These are phyloP conservation scores for Isaurus tuberculatus DNA, from an alignment of 92 coral and sea anemone species.

Conservation along the genomic window DNA sequence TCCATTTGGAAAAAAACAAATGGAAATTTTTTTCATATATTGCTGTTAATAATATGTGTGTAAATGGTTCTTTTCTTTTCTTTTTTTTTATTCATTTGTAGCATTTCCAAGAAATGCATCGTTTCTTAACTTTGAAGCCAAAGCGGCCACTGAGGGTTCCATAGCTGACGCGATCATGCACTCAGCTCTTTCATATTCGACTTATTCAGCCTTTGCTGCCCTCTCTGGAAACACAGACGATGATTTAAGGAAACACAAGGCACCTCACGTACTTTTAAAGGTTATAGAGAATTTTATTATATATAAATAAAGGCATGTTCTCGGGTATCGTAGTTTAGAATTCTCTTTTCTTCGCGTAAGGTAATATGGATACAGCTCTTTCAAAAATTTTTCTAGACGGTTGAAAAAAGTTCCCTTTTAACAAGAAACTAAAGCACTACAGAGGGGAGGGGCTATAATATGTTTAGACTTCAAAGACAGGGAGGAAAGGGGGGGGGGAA, in stretches of 20 bases:
- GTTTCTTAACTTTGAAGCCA: background rate
- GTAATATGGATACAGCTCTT: too few relatives aligned
- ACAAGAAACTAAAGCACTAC: too few relatives aligned
- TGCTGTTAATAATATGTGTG: background rate
- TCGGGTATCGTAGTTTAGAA: background rate
- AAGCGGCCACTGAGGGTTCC: background rate
- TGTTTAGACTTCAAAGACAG: too few relatives aligned
- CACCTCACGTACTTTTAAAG: slow-evolving; percentile 54
- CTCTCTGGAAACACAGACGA: slow-evolving; percentile 79
- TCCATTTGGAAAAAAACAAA: too few relatives aligned
- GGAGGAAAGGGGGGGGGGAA: too few relatives aligned
- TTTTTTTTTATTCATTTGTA: background rate
- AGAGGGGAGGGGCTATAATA: too few relatives aligned
- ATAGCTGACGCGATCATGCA: slow-evolving; percentile 47
- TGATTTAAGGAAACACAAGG: slow-evolving; percentile 47
- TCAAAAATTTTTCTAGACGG: too few relatives aligned
- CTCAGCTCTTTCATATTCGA: slow-evolving; percentile 51
- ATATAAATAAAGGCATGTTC: background rate
- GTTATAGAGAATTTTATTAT: background rate
- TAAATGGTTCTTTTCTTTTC: background rate
- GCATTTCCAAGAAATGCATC: slow-evolving; percentile 50
- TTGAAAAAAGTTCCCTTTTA: too few relatives aligned
- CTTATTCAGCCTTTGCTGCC: slow-evolving; percentile 79
- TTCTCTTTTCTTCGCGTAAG: background rate
- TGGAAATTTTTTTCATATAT: too few relatives aligned